A percentile compares a stretch with the other conserved stretches of the same genome.
Evolutionary conservation across 2,888 invertebrate species (phyloP).

Genomic region (Stenchaetothrips biformis): DNA sequence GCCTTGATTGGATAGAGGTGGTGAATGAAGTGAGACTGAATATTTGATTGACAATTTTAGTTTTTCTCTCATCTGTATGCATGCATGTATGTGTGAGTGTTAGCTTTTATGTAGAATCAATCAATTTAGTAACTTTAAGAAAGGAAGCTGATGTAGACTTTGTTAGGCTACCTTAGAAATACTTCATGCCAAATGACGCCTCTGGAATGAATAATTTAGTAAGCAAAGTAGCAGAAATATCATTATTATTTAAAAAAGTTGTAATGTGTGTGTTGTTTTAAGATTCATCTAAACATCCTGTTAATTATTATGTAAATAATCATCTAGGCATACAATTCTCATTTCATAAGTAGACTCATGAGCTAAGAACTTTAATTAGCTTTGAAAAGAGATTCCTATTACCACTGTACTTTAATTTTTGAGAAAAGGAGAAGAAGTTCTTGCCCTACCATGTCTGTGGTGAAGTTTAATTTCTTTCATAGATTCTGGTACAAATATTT

Average conservation of each 20-base stretch:
- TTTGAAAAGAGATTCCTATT: not conserved
- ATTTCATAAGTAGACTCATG: not conserved
- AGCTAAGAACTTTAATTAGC: not conserved
- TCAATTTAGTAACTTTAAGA: not conserved
- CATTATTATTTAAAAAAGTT: not conserved
- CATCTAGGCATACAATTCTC: not conserved
- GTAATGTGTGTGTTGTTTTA: not conserved
- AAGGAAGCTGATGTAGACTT: not conserved
- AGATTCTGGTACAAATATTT: not conserved
- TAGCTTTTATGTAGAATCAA: not conserved
- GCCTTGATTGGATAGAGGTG: not conserved
- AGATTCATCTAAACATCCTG: not conserved
- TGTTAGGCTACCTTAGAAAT: not conserved
- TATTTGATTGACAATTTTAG: not conserved
- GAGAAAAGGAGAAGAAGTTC: not conserved
- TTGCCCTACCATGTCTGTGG: not conserved
- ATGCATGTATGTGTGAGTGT: not conserved
- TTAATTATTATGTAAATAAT: not conserved
- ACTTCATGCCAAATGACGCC: not conserved
- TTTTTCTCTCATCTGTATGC: not conserved
- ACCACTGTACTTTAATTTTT: not conserved
- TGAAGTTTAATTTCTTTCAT: not conserved
- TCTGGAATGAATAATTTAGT: not conserved
- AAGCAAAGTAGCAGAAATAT: not conserved
- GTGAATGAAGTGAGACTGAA: constrained; percentile 1